These are phyloP conservation scores for Enteromius unitaeniatus DNA, from an alignment of 2,797 vertebrate genomes.

Conservation along the genomic window DNA sequence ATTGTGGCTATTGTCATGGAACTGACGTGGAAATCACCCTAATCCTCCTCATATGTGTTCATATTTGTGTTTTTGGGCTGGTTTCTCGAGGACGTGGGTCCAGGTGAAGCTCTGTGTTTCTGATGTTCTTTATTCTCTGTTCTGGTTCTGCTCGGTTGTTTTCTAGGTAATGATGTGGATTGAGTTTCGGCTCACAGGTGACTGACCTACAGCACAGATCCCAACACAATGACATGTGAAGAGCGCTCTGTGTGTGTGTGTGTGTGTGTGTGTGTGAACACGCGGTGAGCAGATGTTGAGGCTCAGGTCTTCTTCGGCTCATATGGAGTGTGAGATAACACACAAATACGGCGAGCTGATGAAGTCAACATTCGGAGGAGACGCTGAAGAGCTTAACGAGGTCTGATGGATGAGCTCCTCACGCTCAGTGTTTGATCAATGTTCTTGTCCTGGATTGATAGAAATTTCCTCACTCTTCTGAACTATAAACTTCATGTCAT, in stretches of 20 bases:
- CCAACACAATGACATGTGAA: too few relatives aligned
- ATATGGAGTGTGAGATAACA: conserved; percentile 9
- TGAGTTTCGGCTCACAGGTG: conserved; percentile 39
- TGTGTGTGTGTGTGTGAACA: conserved; percentile 10
- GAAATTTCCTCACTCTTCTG: background rate
- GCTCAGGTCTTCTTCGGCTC: background rate
- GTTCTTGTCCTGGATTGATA: background rate
- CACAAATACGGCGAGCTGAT: background rate
- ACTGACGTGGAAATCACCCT: too few relatives aligned
- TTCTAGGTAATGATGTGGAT: conserved; percentile 23
- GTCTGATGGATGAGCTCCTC: background rate
- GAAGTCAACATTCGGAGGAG: background rate
- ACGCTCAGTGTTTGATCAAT: background rate
- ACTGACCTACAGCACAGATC: conserved; percentile 26
- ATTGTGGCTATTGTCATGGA: background rate
- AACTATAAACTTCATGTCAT: background rate
- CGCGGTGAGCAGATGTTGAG: conserved; percentile 23
- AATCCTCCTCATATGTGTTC: too few relatives aligned
- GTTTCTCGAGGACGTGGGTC: background rate
- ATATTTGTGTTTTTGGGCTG: background rate
- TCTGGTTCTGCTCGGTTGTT: background rate
- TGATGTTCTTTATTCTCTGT: background rate
- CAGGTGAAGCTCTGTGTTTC: background rate
- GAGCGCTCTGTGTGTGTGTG: background rate
- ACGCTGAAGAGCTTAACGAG: background rate